Evolutionary conservation across 1,140 invertebrate genomes (phyloP).

Genomic region (Rhopalosiphum maidis): DNA sequence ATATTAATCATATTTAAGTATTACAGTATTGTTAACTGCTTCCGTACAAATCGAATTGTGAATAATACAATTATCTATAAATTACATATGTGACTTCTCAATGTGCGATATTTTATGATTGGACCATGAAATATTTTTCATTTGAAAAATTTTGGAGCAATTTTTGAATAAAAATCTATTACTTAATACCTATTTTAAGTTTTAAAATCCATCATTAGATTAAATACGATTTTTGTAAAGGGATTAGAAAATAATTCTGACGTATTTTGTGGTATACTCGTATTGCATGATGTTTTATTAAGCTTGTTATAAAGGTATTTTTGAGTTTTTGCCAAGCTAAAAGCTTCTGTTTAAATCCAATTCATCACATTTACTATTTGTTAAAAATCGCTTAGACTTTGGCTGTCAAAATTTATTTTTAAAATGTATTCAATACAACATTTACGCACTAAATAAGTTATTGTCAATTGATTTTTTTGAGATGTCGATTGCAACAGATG

Average conservation of each 20-base stretch:
- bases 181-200: background rate
- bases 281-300: background rate
- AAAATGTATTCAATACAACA: background rate
- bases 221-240: background rate
- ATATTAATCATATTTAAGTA: too few relatives aligned
- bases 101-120: background rate
- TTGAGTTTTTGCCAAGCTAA: background rate
- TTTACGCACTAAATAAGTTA: background rate
- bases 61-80: background rate
- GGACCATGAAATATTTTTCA: background rate
- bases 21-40: too few relatives aligned
- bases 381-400: background rate
- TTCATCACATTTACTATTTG: background rate
- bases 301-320: background rate
- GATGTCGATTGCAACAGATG: background rate
- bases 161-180: background rate
- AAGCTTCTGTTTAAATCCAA: slow-evolving; percentile 22
- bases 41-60: too few relatives aligned
- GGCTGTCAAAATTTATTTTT: background rate
- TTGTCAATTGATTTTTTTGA: background rate
- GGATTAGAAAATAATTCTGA: background rate
- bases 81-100: background rate
- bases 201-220: background rate
- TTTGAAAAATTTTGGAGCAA: background rate
- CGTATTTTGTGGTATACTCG: background rate